These are phyloP conservation scores for Epirrhoe alternata DNA, from an alignment of 2,888 invertebrate genomes.

Conservation along the genomic window DNA sequence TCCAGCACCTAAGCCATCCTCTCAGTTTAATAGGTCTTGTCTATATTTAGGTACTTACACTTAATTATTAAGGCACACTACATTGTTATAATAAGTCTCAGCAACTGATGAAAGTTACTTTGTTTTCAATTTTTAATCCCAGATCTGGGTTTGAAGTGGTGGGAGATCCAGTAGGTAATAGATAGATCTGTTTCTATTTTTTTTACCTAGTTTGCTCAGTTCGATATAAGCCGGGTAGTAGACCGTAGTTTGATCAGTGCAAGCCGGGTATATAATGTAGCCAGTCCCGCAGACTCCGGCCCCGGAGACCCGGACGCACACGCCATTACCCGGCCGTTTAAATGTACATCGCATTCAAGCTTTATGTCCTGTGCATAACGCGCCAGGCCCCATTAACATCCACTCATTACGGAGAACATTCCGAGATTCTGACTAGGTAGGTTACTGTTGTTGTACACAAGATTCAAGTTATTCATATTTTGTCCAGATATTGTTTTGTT, in stretches of 20 bases:
- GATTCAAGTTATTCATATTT: neutral
- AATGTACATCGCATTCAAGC: slow-evolving; percentile 37
- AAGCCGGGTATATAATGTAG: no score
- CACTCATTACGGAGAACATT: slow-evolving; percentile 11
- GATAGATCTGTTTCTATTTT: no score
- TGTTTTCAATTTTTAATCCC: no score
- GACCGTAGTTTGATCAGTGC: neutral
- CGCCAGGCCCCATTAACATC: slow-evolving; percentile 19
- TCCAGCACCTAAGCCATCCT: no score
- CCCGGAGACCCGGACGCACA: slow-evolving; percentile 41
- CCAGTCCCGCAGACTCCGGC: slow-evolving; percentile 6
- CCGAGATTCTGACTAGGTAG: neutral
- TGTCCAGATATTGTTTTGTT: neutral
- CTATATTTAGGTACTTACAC: no score
- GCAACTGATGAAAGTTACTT: no score
- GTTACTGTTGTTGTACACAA: neutral
- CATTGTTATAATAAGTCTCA: no score
- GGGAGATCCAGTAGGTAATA: no score
- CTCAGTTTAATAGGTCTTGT: no score
- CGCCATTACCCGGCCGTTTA: slow-evolving; percentile 49
- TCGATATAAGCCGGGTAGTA: neutral
- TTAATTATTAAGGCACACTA: no score
- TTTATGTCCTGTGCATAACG: slow-evolving; percentile 42
- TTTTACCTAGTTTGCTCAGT: no score
- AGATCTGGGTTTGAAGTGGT: no score